Evolutionary conservation across 1,140 invertebrate genomes (phyloP).

Genomic region (Eurosta solidaginis): DNA sequence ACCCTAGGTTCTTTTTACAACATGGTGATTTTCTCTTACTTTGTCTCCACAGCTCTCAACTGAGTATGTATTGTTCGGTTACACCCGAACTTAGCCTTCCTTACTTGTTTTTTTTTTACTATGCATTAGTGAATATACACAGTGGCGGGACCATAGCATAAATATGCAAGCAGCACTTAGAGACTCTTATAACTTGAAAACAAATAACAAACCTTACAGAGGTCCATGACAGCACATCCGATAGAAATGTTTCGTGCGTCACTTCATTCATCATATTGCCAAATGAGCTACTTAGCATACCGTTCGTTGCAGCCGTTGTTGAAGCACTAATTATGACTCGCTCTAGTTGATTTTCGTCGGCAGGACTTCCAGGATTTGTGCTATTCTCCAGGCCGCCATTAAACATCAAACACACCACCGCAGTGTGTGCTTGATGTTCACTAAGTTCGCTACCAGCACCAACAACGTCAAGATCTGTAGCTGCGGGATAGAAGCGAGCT

Average conservation of each 20-base stretch:
- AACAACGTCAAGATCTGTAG: not conserved
- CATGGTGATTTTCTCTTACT: too few relatives aligned
- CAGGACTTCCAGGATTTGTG: not conserved
- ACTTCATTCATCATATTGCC: conserved; percentile 54
- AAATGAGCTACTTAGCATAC: conserved; percentile 46
- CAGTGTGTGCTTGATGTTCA: not conserved
- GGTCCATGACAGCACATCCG: conserved; percentile 63
- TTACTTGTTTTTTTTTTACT: too few relatives aligned
- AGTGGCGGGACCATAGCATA: conserved; percentile 79
- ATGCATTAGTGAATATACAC: too few relatives aligned
- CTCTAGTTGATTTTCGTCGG: conserved; percentile 38
- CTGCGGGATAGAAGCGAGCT: conserved; percentile 40
- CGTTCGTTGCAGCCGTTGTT: conserved; percentile 34
- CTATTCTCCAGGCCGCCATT: not conserved
- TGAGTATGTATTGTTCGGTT: too few relatives aligned
- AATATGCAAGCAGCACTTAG: conserved; percentile 78
- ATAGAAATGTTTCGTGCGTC: conserved; percentile 63
- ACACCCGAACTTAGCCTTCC: too few relatives aligned
- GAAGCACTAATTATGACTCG: conserved; percentile 47
- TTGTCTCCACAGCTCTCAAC: too few relatives aligned
- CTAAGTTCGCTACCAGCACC: not conserved
- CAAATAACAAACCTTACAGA: conserved; percentile 66
- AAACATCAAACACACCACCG: not conserved
- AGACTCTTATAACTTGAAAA: too few relatives aligned
- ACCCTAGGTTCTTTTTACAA: too few relatives aligned